A percentile compares a stretch with the other conserved stretches of the same genome.
phyloP scores from a whole-genome alignment of 23 tunicate genomes.

The Trididemnum miniatum region DNA sequence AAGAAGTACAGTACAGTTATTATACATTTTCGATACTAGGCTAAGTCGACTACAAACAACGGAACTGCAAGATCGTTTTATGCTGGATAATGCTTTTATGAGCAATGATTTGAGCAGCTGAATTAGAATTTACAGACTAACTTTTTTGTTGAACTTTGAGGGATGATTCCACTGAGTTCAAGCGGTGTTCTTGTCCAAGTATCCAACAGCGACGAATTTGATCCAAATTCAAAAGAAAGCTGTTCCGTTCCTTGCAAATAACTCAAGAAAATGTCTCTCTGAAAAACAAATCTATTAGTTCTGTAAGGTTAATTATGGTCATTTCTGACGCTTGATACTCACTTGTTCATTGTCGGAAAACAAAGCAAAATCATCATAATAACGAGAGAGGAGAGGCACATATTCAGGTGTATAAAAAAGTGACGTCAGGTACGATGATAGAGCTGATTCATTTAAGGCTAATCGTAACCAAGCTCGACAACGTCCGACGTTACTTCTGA shows the following conservation, averaged over 20 bases:
- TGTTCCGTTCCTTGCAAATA: slow-evolving; percentile 55
- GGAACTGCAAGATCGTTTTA: too few species aligned
- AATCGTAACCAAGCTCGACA: slow-evolving; percentile 89
- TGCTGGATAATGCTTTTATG: too few species aligned
- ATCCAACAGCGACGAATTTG: slow-evolving; percentile 63
- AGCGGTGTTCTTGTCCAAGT: slow-evolving; percentile 71
- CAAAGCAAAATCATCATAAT: slow-evolving; percentile 64
- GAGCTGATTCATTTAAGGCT: slow-evolving; percentile 56
- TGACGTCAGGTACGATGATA: slow-evolving; percentile 66
- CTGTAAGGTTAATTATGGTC: too few species aligned
- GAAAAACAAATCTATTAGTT: slow-evolving; percentile 23
- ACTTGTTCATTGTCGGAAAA: slow-evolving; percentile 83
- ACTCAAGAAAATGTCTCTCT: slow-evolving; percentile 78
- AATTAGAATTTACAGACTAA: neutral
- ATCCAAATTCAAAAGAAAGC: slow-evolving; percentile 48
- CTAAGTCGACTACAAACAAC: too few species aligned
- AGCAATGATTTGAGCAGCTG: neutral
- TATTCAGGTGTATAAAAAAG: slow-evolving; percentile 59
- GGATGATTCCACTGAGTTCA: slow-evolving; percentile 58
- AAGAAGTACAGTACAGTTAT: neutral
- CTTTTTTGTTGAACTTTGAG: neutral
- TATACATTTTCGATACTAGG: neutral
- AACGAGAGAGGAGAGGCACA: slow-evolving; percentile 15
- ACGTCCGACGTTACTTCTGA: slow-evolving; percentile 54
- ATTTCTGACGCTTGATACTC: too few species aligned